phyloP scores from a whole-genome alignment of 1,140 invertebrate species.

The Caenorhabditis inopinata region DNA sequence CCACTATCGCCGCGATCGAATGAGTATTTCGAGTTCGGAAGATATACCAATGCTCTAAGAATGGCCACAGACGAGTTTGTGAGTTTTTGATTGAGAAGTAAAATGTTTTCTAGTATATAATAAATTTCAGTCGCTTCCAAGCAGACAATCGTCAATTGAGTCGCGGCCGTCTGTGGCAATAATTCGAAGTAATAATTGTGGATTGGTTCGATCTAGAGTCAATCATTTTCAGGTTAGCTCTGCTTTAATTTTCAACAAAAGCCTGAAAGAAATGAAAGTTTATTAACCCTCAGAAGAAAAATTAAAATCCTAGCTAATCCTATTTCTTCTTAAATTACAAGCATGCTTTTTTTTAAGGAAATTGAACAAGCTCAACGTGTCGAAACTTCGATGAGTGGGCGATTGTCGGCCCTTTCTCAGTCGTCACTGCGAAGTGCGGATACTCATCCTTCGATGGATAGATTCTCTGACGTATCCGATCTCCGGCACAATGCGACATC shows the following conservation, averaged over 20 bases:
- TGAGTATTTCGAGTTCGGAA: background rate
- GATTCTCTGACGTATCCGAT: background rate
- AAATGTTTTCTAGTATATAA: background rate
- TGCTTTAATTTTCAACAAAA: too few species aligned
- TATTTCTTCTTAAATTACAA: too few species aligned
- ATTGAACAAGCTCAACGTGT: background rate
- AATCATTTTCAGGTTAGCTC: constrained; percentile 8
- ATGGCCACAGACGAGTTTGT: background rate
- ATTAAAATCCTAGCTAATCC: too few species aligned
- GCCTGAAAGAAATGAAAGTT: too few species aligned
- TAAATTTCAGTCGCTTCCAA: background rate
- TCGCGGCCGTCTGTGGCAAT: background rate
- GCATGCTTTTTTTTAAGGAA: constrained; percentile 16
- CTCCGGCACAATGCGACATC: background rate
- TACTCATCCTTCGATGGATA: background rate
- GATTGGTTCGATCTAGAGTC: background rate
- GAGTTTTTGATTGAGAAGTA: background rate
- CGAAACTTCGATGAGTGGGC: background rate
- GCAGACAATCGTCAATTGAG: background rate
- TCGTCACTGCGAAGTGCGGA: background rate
- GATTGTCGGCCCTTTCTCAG: background rate
- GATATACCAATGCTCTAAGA: background rate
- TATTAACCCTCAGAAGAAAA: too few species aligned
- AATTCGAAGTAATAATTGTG: background rate
- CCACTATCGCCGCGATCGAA: background rate